These are phyloP conservation scores for Sarcophaga subvicina DNA, from an alignment of 2,888 invertebrate species.

Conservation along the genomic window DNA sequence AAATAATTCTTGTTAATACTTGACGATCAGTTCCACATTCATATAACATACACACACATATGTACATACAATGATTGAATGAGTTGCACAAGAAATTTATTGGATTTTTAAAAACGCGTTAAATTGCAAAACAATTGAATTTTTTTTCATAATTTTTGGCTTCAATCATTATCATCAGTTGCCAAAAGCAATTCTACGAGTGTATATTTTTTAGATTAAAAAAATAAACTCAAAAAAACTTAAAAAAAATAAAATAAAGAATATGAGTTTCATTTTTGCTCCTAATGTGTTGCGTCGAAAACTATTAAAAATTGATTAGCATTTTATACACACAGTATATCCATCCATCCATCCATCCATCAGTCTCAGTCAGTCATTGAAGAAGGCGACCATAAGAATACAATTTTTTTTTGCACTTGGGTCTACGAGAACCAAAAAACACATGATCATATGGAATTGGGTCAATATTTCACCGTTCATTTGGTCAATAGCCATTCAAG, in stretches of 20 bases:
- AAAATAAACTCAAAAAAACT: too few relatives aligned
- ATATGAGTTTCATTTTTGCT: too few relatives aligned
- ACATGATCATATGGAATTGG: constrained; percentile 39
- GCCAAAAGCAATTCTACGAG: constrained; percentile 33
- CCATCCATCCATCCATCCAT: not conserved
- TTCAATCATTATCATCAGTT: not conserved
- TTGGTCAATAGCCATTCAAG: constrained; percentile 11
- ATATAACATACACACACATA: constrained; percentile 40
- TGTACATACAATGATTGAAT: too few relatives aligned
- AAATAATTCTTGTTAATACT: constrained; percentile 42
- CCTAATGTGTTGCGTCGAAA: not conserved
- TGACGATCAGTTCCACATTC: constrained; percentile 33
- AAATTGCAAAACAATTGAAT: constrained; percentile 55
- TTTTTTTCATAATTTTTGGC: too few relatives aligned
- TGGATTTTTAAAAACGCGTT: constrained; percentile 1
- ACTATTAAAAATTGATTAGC: constrained; percentile 60
- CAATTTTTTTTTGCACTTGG: constrained; percentile 2
- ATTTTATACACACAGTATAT: constrained; percentile 14
- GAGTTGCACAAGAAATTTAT: not conserved
- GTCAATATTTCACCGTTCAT: constrained; percentile 43
- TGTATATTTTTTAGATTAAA: not conserved
- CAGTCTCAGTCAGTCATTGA: too few relatives aligned
- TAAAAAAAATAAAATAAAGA: too few relatives aligned
- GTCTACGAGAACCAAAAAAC: constrained; percentile 21
- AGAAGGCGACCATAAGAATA: too few relatives aligned